These are phyloP conservation scores for Otus sunia DNA, from an alignment of 2,113 vertebrate species.

Conservation along the genomic window DNA sequence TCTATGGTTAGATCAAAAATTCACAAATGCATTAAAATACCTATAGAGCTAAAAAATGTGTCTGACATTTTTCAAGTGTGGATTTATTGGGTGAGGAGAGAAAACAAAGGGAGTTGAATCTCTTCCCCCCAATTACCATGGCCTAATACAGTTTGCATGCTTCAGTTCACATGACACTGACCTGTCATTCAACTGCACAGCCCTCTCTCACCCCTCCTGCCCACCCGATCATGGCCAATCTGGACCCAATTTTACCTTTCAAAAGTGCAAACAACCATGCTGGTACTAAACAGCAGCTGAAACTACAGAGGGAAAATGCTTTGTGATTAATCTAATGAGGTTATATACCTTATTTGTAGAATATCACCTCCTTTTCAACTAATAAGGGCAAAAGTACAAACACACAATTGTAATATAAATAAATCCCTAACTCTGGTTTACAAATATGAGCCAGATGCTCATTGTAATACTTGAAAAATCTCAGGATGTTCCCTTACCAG, in stretches of 20 bases:
- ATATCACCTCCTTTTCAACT: background rate
- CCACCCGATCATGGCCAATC: background rate
- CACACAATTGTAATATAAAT: background rate
- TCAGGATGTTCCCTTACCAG: background rate
- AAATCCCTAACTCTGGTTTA: background rate
- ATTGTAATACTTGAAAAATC: background rate
- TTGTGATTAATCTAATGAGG: background rate
- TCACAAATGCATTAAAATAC: background rate
- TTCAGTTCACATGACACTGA: slow-evolving; percentile 22
- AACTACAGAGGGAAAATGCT: background rate
- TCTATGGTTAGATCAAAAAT: slow-evolving; percentile 23
- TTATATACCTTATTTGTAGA: background rate
- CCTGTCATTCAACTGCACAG: background rate
- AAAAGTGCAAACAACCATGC: background rate
- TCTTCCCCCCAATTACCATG: background rate
- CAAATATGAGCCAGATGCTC: background rate
- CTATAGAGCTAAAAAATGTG: background rate
- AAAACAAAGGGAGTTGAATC: slow-evolving; percentile 11
- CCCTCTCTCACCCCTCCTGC: background rate
- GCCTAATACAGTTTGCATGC: background rate
- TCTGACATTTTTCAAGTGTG: background rate
- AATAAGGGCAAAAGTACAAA: slow-evolving; percentile 10
- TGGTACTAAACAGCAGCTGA: background rate
- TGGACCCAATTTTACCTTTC: background rate
- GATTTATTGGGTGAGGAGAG: background rate